Percentiles rank a stretch among this genome's conserved stretches.
These are phyloP conservation scores for Craseonycteris thonglongyai DNA, from an alignment of 2,113 vertebrate species.

Conservation along the genomic window DNA sequence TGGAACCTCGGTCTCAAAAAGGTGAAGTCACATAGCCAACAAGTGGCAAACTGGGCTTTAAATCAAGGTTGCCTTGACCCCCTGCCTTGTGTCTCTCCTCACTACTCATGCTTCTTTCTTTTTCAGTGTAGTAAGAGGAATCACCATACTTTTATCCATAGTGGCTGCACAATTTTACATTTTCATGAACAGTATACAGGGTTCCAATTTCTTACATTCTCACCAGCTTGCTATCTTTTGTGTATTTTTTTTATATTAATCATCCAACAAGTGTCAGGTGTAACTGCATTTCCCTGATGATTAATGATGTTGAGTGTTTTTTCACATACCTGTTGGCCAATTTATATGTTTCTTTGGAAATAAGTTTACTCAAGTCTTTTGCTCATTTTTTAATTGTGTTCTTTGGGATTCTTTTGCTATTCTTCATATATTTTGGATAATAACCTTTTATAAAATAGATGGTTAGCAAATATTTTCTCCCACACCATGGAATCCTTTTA, in stretches of 20 bases:
- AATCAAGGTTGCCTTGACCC: slow-evolving; percentile 18
- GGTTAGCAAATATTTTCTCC: neutral
- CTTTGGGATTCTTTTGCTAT: neutral
- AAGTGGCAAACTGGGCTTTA: neutral
- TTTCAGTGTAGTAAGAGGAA: neutral
- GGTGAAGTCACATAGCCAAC: neutral
- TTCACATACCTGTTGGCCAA: neutral
- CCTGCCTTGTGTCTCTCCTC: neutral
- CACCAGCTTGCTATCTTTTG: neutral
- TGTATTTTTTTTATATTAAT: neutral
- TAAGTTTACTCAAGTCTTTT: neutral
- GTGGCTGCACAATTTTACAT: neutral
- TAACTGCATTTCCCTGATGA: neutral
- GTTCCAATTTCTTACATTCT: neutral
- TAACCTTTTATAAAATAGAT: neutral
- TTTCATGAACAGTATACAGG: neutral
- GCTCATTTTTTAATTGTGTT: neutral
- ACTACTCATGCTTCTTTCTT: neutral
- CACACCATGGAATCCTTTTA: neutral
- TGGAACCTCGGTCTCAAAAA: neutral
- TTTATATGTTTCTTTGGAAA: neutral
- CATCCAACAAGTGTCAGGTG: neutral
- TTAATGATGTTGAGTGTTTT: neutral
- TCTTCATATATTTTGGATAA: neutral
- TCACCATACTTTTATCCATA: neutral